Conservation (phyloP, 2,113 vertebrate species). For the Stictonetta naevosa region DNA sequence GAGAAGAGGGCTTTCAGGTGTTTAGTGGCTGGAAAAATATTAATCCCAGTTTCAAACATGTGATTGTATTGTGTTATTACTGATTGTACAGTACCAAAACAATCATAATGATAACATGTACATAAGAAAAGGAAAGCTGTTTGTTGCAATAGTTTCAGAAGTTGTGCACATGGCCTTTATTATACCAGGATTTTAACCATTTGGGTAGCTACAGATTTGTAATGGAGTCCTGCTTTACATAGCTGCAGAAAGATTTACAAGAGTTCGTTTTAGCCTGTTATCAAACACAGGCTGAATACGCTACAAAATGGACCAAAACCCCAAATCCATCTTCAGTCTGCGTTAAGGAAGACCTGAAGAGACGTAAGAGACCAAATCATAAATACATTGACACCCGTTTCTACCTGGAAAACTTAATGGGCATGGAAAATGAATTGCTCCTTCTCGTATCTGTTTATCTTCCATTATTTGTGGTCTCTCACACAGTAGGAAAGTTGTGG, state of each 20-base stretch:
- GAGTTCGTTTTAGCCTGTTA: background rate
- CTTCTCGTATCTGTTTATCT: slow-evolving; percentile 33
- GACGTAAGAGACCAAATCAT: background rate
- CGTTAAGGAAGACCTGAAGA: background rate
- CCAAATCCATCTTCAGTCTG: background rate
- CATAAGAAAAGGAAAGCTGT: background rate
- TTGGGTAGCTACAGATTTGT: background rate
- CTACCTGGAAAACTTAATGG: background rate
- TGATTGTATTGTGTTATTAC: background rate
- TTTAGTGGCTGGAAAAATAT: slow-evolving; percentile 50
- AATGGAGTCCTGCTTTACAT: background rate
- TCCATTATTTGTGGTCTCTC: slow-evolving; percentile 46
- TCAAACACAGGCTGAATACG: background rate
- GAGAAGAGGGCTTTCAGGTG: background rate
- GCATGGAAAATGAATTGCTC: slow-evolving; percentile 6
- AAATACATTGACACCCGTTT: background rate
- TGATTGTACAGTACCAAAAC: background rate
- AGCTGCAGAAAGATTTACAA: background rate
- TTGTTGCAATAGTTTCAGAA: background rate
- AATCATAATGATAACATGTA: background rate
- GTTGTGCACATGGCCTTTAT: background rate
- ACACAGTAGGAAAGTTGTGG: slow-evolving; percentile 62
- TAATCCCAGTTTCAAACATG: background rate
- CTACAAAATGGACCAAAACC: background rate
- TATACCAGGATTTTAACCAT: background rate